A percentile compares a stretch with the other conserved stretches of the same genome.
Conservation (phyloP, 2,797 vertebrate genomes). For the Cossypha niveicapilla region DNA sequence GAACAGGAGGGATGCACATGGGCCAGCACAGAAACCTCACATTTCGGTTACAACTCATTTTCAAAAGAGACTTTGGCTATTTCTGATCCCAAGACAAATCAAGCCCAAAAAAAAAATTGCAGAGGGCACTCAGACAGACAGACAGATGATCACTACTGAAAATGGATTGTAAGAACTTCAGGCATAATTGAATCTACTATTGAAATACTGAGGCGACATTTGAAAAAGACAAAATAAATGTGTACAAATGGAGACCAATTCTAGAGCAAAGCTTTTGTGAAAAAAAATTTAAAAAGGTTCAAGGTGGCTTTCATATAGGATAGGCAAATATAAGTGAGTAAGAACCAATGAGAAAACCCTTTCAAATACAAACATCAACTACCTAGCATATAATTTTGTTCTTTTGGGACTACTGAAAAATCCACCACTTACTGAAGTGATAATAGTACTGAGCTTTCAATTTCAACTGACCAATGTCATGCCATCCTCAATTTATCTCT, state of each 20-base stretch:
- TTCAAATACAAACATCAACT: background rate
- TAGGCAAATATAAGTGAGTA: background rate
- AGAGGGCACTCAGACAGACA: background rate
- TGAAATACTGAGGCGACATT: conserved; percentile 20
- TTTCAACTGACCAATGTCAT: background rate
- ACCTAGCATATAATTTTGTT: background rate
- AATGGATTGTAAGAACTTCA: background rate
- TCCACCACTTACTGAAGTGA: background rate
- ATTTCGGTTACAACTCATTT: background rate
- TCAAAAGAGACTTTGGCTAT: background rate
- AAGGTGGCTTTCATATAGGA: background rate
- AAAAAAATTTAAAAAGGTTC: background rate
- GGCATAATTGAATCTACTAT: background rate
- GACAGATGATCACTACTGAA: background rate
- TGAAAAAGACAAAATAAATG: background rate
- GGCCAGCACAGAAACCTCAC: background rate
- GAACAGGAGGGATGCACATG: background rate
- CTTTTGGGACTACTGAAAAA: background rate
- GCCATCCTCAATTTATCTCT: background rate
- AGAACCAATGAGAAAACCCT: background rate
- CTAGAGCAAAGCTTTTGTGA: background rate
- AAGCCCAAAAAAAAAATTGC: background rate
- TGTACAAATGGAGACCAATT: background rate
- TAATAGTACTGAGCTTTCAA: background rate
- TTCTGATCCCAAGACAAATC: background rate